Evolutionary conservation across 2,888 invertebrate species (phyloP).

Genomic region (Rhamnusium bicolor): DNA sequence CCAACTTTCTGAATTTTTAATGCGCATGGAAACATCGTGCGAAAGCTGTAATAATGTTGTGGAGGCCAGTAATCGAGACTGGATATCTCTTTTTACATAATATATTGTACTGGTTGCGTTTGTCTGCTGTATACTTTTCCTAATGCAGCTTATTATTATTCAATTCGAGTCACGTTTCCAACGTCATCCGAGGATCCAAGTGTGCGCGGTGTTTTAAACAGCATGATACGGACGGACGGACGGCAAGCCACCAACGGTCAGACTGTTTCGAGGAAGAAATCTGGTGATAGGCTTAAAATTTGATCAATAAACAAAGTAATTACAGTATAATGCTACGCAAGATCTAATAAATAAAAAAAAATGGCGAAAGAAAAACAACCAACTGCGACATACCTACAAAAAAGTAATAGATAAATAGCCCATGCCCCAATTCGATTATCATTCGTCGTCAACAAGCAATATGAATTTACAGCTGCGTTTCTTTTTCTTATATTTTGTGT

Average conservation of each 20-base stretch:
- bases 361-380: no score
- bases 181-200: slow-evolving; percentile 34
- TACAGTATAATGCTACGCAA: no score
- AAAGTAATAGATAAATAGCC: no score
- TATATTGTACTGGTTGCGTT: slow-evolving; percentile 39
- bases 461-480: no score
- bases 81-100: slow-evolving; percentile 47
- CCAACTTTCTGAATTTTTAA: slow-evolving; percentile 40
- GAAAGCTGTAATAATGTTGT: slow-evolving; percentile 38
- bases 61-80: slow-evolving; percentile 38
- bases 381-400: no score
- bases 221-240: not conserved
- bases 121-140: slow-evolving; percentile 46
- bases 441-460: no score
- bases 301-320: no score
- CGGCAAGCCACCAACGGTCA: slow-evolving; percentile 6
- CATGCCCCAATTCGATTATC: no score
- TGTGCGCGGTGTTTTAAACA: slow-evolving; percentile 37
- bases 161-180: slow-evolving; percentile 47
- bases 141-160: slow-evolving; percentile 50
- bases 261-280: not conserved
- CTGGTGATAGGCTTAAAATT: no score
- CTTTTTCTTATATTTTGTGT: no score
- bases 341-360: no score
- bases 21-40: slow-evolving; percentile 37